Conservation (phyloP, 2,113 vertebrate species). For the Brevimyrus niger region DNA sequence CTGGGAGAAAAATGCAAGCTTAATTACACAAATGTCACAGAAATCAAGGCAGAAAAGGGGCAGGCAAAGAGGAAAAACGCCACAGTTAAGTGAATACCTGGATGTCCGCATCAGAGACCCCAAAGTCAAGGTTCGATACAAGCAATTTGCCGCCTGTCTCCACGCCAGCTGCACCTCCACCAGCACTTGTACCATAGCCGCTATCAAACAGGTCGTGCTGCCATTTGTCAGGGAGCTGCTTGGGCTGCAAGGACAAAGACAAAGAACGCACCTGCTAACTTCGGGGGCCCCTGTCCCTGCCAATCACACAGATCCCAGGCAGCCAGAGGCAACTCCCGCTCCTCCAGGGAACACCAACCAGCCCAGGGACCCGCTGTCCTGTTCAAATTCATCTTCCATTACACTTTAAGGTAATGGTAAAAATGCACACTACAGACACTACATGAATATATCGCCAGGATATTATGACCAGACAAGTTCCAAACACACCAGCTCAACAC, state of each 20-base stretch:
- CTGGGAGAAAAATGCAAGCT: background rate
- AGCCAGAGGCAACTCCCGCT: slow-evolving; percentile 48
- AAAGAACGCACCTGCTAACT: slow-evolving; percentile 76
- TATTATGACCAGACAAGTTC: background rate
- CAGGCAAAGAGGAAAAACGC: background rate
- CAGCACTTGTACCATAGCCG: slow-evolving; percentile 71
- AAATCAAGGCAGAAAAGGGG: background rate
- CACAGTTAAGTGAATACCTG: slow-evolving; percentile 63
- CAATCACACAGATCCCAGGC: slow-evolving; percentile 60
- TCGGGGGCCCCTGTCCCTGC: slow-evolving; percentile 64
- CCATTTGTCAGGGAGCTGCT: slow-evolving; percentile 95
- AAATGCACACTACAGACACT: background rate
- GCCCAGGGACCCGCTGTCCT: background rate
- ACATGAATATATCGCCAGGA: background rate
- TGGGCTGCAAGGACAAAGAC: slow-evolving; percentile 75
- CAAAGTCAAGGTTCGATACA: slow-evolving; percentile 93
- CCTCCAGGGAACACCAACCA: background rate
- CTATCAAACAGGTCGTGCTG: slow-evolving; percentile 94
- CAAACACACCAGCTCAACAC: background rate
- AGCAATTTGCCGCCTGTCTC: slow-evolving; percentile 92
- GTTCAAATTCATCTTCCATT: background rate
- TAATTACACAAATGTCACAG: background rate
- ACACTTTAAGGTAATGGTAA: background rate
- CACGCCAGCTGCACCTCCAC: slow-evolving; percentile 58
- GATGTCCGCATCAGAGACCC: slow-evolving; percentile 93